Percentiles rank a stretch among this genome's conserved stretches.
These are phyloP conservation scores for Oligia latruncula DNA, from an alignment of 2,888 invertebrate genomes.

Conservation along the genomic window DNA sequence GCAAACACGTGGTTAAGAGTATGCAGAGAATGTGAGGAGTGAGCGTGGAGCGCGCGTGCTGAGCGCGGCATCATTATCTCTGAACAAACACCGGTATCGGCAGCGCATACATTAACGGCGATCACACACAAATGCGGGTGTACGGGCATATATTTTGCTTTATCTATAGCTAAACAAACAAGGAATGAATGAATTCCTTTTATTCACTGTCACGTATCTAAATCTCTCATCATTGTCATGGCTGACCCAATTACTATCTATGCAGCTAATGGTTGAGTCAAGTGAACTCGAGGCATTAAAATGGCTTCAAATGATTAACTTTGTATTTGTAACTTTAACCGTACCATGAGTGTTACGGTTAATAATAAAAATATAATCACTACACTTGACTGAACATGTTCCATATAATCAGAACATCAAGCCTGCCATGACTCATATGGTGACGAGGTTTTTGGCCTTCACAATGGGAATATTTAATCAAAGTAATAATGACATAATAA, in stretches of 20 bases:
- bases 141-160: constrained; percentile 73
- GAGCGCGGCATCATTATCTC: constrained; percentile 80
- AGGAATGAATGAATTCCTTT: constrained; percentile 52
- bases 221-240: constrained; percentile 41
- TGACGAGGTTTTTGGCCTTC: constrained; percentile 58
- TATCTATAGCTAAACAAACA: constrained; percentile 61
- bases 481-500: constrained; percentile 55
- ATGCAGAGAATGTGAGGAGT: constrained; percentile 70
- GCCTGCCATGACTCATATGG: constrained; percentile 52
- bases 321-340: constrained; percentile 27
- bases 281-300: background rate
- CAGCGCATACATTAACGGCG: constrained; percentile 76
- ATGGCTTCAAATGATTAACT: constrained; percentile 19
- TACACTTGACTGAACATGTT: constrained; percentile 29
- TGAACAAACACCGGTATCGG: constrained; percentile 84
- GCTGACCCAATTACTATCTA: constrained; percentile 18
- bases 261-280: constrained; percentile 23
- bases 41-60: constrained; percentile 73
- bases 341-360: constrained; percentile 3
- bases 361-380: constrained; percentile 22
- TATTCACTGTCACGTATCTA: constrained; percentile 48
- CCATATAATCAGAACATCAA: constrained; percentile 35
- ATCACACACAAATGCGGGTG: constrained; percentile 74
- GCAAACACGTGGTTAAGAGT: constrained; percentile 73
- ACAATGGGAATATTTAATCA: constrained; percentile 56